Conservation (phyloP, 2,888 invertebrate genomes). For the Seira ritae region DNA sequence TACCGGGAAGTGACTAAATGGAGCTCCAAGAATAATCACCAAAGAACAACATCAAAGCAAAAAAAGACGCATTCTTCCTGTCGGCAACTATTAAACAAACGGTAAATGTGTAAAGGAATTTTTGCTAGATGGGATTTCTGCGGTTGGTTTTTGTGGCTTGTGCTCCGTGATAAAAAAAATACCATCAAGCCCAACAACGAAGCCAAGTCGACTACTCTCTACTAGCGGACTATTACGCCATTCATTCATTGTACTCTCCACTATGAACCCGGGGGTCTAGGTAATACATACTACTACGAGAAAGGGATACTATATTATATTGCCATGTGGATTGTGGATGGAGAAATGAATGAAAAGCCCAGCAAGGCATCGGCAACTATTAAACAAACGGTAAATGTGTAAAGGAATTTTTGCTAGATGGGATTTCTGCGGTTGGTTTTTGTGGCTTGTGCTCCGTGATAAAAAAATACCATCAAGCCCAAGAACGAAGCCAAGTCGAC, state of each 20-base stretch:
- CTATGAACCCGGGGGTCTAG: neutral
- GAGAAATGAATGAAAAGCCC: neutral
- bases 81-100: neutral
- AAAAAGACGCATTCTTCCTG: neutral
- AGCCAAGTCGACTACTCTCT: too few species aligned
- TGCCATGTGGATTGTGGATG: neutral
- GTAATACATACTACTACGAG: too few species aligned
- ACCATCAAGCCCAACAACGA: neutral
- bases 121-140: neutral
- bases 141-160: neutral
- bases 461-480: neutral
- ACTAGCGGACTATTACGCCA: too few species aligned
- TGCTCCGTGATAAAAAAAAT: neutral
- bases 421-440: neutral
- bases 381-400: slow-evolving; percentile 3
- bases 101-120: slow-evolving; percentile 10
- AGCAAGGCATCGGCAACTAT: neutral
- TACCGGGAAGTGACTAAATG: neutral
- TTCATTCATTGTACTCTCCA: neutral
- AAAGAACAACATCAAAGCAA: neutral
- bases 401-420: neutral
- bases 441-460: neutral
- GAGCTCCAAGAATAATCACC: neutral
- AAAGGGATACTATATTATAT: neutral
- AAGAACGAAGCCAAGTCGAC: too few species aligned